Evolutionary conservation across 2,797 vertebrate genomes (phyloP).

Genomic region (Meriones psammophilus): DNA sequence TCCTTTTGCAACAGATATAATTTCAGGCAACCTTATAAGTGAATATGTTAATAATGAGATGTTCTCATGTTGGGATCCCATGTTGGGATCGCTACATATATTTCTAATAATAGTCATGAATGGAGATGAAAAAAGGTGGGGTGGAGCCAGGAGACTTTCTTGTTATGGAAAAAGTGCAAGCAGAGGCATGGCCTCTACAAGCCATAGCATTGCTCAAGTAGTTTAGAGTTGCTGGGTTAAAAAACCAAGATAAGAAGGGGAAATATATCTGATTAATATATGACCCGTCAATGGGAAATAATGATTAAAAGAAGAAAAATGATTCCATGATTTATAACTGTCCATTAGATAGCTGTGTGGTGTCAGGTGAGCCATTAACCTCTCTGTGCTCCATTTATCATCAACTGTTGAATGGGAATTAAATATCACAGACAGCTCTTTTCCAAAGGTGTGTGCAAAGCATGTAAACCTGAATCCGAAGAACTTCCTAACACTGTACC

Average conservation of each 20-base stretch:
- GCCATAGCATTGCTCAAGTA: not conserved
- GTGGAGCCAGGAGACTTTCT: not conserved
- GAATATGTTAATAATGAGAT: not conserved
- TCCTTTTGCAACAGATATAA: not conserved
- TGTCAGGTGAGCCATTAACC: conserved; percentile 46
- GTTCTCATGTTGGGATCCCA: not conserved
- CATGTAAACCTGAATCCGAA: not conserved
- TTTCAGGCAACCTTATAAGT: not conserved
- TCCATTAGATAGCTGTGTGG: conserved; percentile 53
- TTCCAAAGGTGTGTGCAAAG: conserved; percentile 33
- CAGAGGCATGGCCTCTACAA: not conserved
- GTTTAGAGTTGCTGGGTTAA: conserved; percentile 19
- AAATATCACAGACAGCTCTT: conserved; percentile 3
- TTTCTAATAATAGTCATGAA: not conserved
- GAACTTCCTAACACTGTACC: conserved; percentile 17
- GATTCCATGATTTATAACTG: conserved; percentile 60
- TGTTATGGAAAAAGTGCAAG: not conserved
- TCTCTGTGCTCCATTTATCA: conserved; percentile 60
- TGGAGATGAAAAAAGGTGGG: not conserved
- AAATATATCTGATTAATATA: conserved; percentile 25
- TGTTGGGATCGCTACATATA: not conserved
- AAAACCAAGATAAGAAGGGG: not conserved
- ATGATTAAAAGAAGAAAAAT: conserved; percentile 56
- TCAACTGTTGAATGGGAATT: conserved; percentile 52
- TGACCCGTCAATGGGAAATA: not conserved